Percentiles rank a stretch among this genome's conserved stretches.
Evolutionary conservation across 2,113 vertebrate species (phyloP).

Genomic region (Ceratotherium simum): DNA sequence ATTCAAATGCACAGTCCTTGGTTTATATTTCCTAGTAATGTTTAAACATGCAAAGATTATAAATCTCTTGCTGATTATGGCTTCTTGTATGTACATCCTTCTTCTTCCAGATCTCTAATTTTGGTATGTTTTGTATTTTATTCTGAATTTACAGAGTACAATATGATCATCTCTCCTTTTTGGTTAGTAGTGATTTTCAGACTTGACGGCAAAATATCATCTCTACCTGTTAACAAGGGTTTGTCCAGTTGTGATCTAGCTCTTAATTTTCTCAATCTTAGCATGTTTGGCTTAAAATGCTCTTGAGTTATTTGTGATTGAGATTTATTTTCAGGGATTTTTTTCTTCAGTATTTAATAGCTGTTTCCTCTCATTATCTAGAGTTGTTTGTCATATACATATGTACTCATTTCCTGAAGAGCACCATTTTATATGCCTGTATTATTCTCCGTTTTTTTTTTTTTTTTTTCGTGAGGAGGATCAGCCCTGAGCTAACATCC

Average conservation of each 20-base stretch:
- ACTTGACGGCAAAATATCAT: slow-evolving; percentile 9
- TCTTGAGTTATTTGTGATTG: not conserved
- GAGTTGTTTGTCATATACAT: not conserved
- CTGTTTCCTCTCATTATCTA: not conserved
- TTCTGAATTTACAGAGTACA: not conserved
- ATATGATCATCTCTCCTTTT: not conserved
- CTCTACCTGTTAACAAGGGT: not conserved
- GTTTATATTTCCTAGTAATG: slow-evolving; percentile 10
- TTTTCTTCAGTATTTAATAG: not conserved
- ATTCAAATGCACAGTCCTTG: not conserved
- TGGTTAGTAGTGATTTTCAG: slow-evolving; percentile 22
- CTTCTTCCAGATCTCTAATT: not conserved
- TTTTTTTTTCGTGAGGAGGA: no score
- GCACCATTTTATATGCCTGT: not conserved
- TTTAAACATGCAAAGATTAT: not conserved
- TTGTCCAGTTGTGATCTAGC: not conserved
- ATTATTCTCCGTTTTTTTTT: slow-evolving; percentile 25
- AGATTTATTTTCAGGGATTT: not conserved
- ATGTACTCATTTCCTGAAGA: slow-evolving; percentile 15
- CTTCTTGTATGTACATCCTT: not conserved
- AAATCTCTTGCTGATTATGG: not conserved
- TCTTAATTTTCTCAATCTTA: slow-evolving; percentile 13
- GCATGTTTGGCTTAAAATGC: not conserved
- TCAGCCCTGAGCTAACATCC: no score
- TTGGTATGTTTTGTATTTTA: not conserved